These are phyloP conservation scores for Tribolium castaneum DNA, from an alignment of 1,140 invertebrate genomes.

Conservation along the genomic window DNA sequence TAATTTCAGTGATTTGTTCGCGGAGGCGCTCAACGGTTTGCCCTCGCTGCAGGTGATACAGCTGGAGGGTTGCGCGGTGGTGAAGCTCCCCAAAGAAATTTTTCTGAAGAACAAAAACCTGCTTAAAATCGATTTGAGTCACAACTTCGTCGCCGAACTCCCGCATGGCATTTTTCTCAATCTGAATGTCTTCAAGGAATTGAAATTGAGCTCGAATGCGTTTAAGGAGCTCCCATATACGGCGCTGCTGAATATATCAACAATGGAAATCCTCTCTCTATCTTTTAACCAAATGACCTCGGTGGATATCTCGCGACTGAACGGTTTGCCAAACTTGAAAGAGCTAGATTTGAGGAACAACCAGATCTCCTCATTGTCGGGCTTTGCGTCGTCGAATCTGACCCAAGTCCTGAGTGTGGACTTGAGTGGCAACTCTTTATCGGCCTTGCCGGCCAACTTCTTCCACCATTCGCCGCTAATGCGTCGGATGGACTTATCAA, in stretches of 20 bases:
- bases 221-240: conserved; percentile 82
- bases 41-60: conserved; percentile 78
- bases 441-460: conserved; percentile 85
- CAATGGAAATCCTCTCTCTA: conserved; percentile 78
- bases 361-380: conserved; percentile 77
- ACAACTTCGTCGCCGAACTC: conserved; percentile 74
- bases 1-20: conserved; percentile 78
- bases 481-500: conserved; percentile 80
- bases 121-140: conserved; percentile 75
- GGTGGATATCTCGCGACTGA: conserved; percentile 82
- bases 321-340: conserved; percentile 77
- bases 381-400: conserved; percentile 80
- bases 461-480: conserved; percentile 78
- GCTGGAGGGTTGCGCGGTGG: conserved; percentile 76
- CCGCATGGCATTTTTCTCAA: conserved; percentile 76
- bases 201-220: conserved; percentile 78
- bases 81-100: conserved; percentile 72
- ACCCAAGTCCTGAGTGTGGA: conserved; percentile 78
- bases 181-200: conserved; percentile 78
- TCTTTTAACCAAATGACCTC: conserved; percentile 77
- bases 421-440: conserved; percentile 78
- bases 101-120: conserved; percentile 82
- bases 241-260: conserved; percentile 78
- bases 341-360: conserved; percentile 82
- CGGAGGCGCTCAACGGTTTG: conserved; percentile 77